phyloP scores from a whole-genome alignment of 2,797 vertebrate genomes.

The Mastacembelus armatus region DNA sequence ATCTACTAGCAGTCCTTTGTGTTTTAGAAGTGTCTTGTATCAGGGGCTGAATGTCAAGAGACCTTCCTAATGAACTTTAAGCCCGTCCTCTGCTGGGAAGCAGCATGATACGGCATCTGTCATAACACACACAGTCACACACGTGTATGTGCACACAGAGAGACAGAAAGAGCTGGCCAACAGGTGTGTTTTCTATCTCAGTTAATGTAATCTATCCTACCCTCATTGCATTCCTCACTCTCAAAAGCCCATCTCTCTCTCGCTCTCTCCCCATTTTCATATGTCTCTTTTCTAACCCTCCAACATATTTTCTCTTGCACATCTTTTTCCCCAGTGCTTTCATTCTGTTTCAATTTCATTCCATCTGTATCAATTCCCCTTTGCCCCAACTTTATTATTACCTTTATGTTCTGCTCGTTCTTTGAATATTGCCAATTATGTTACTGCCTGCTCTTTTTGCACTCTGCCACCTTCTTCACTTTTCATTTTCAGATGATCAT shows the following conservation, averaged over 20 bases:
- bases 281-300: not conserved
- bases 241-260: not conserved
- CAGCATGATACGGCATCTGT: slow-evolving; percentile 78
- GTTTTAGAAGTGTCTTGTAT: slow-evolving; percentile 67
- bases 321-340: not conserved
- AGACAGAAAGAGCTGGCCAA: slow-evolving; percentile 49
- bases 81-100: slow-evolving; percentile 67
- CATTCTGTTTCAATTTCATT: not conserved
- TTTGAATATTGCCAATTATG: not conserved
- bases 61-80: slow-evolving; percentile 65
- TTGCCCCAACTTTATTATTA: not conserved
- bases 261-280: not conserved
- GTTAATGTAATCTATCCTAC: slow-evolving; percentile 21
- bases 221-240: too few relatives aligned
- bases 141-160: slow-evolving; percentile 22
- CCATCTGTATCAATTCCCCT: not conserved
- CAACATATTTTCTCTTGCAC: not conserved
- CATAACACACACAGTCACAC: slow-evolving; percentile 67
- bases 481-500: not conserved
- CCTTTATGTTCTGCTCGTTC: not conserved
- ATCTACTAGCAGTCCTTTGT: slow-evolving; percentile 52
- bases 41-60: slow-evolving; percentile 67
- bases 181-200: slow-evolving; percentile 54
- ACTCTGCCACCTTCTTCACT: not conserved
- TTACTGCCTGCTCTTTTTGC: not conserved